Base-by-base conservation (phyloP, 2,888 invertebrate species). In the Melanchra persicariae region DNA sequence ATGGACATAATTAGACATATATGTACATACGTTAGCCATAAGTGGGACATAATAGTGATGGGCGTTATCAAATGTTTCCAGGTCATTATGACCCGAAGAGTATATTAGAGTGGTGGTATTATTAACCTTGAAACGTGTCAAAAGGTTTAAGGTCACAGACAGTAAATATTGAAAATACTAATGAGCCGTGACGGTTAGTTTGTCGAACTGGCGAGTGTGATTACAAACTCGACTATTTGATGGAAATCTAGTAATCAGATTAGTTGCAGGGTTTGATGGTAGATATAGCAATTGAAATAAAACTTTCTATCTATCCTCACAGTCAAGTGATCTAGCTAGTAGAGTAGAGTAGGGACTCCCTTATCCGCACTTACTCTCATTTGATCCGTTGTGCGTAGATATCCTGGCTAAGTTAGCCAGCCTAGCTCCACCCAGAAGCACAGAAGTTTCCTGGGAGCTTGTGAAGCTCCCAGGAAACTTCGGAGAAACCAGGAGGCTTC, bases 1-100 rank as follows among this genome's bases (percentile, higher is more conserved):
- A 60, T 49, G 61, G 22, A 61, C n/a, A 30, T 57, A 57, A 77
- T 77, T 70, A 77, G 47, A 70, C 17, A 55, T 34, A 30, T 4
- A 34, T 3, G 34, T 34, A 55, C 26, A 19, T 12, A 76, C 49
- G 34, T 65, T 47, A 34, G 22, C 24, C 12, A 17, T 47, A 43
- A 74, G 68, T 68, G 24, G 49, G 17, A 22, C 22, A 49, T 55
- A 49, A 55, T 45, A 45, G 24, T 55, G 40, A 55, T 43, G 30
- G 47, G 34, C 24, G 58, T 52, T 69, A 47, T 54, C 69, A 54
- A 74, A 47, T 49, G 26, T 57, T 49, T 75, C 40, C 34, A 43
- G 34, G 26, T 57, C 55, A 68, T 73, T 55, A 47, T 49, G 34
- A 37, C 15, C 30, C 9, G 40, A 26, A 30, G 54, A 47, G 15